Conservation (phyloP, 2,113 vertebrate genomes). For the Protobothrops mucrosquamatus region DNA sequence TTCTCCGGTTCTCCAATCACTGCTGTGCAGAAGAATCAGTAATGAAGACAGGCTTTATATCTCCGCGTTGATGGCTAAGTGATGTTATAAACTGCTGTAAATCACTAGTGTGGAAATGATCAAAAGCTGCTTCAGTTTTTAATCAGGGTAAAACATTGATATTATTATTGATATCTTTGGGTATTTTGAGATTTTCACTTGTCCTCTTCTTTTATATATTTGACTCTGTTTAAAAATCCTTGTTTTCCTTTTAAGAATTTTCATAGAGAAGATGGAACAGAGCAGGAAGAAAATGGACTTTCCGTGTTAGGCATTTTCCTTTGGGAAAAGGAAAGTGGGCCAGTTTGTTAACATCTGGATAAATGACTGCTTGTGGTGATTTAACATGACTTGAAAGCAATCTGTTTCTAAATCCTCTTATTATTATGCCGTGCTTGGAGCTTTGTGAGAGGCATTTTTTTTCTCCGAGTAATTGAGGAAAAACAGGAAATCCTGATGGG, state of each 20-base stretch:
- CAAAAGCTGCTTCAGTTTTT: background rate
- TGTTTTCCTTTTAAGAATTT: background rate
- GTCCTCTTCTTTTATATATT: background rate
- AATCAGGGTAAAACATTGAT: background rate
- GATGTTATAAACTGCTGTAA: background rate
- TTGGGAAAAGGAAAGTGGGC: background rate
- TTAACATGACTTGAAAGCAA: conserved; percentile 46
- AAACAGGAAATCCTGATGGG: conserved; percentile 11
- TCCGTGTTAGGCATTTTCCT: background rate
- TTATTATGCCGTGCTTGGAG: conserved; percentile 52
- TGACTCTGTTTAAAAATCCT: background rate
- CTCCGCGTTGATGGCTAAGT: background rate
- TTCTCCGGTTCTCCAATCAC: background rate
- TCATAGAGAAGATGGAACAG: background rate
- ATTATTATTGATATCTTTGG: background rate
- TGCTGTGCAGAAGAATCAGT: background rate
- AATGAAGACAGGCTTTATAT: background rate
- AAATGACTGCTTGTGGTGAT: conserved; percentile 47
- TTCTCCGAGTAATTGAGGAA: conserved; percentile 30
- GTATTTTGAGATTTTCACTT: background rate
- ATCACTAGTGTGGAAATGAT: background rate
- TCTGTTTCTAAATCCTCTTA: conserved; percentile 57
- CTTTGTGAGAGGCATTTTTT: conserved; percentile 6
- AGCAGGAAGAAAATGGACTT: background rate
- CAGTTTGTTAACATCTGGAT: conserved; percentile 33